A percentile compares a stretch with the other conserved stretches of the same genome.
phyloP scores from a whole-genome alignment of 2,888 invertebrate species.

The Drosophila nr. perissopoda region DNA sequence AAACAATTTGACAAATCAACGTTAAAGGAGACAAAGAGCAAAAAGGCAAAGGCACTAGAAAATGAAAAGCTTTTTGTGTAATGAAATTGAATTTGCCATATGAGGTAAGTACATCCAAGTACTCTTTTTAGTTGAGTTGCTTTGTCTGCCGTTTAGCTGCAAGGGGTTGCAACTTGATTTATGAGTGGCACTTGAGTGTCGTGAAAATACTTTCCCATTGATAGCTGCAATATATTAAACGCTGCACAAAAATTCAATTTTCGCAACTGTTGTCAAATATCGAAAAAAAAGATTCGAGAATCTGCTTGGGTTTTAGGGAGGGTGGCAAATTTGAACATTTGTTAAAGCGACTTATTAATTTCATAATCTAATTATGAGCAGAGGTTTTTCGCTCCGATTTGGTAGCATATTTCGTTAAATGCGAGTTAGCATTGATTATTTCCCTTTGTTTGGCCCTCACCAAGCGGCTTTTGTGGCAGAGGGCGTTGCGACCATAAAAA shows the following conservation, averaged over 20 bases:
- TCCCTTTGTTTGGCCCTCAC: slow-evolving; percentile 35
- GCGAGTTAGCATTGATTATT: slow-evolving; percentile 56
- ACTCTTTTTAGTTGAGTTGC: background rate
- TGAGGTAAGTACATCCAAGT: slow-evolving; percentile 25
- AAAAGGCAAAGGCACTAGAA: slow-evolving; percentile 25
- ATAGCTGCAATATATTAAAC: slow-evolving; percentile 67
- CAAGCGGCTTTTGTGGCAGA: background rate
- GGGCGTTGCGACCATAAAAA: slow-evolving; percentile 45
- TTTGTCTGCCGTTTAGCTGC: slow-evolving; percentile 2
- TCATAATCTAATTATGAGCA: slow-evolving; percentile 77
- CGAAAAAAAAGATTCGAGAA: slow-evolving; percentile 3
- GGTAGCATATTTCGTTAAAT: slow-evolving; percentile 58
- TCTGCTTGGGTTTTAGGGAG: slow-evolving; percentile 7
- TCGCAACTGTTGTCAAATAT: slow-evolving; percentile 74
- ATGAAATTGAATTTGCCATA: slow-evolving; percentile 69
- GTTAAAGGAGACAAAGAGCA: slow-evolving; percentile 26
- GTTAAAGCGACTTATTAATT: slow-evolving; percentile 76
- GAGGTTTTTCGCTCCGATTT: slow-evolving; percentile 46
- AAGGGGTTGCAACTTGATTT: slow-evolving; percentile 73
- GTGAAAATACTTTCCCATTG: slow-evolving; percentile 66
- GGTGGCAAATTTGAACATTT: slow-evolving; percentile 70
- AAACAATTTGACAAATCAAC: slow-evolving; percentile 53
- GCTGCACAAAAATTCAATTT: slow-evolving; percentile 67
- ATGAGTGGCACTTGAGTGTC: slow-evolving; percentile 62
- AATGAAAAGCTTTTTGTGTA: slow-evolving; percentile 72